A percentile compares a stretch with the other conserved stretches of the same genome.
phyloP scores from a whole-genome alignment of 2,113 vertebrate species.

The Tauraco erythrolophus region DNA sequence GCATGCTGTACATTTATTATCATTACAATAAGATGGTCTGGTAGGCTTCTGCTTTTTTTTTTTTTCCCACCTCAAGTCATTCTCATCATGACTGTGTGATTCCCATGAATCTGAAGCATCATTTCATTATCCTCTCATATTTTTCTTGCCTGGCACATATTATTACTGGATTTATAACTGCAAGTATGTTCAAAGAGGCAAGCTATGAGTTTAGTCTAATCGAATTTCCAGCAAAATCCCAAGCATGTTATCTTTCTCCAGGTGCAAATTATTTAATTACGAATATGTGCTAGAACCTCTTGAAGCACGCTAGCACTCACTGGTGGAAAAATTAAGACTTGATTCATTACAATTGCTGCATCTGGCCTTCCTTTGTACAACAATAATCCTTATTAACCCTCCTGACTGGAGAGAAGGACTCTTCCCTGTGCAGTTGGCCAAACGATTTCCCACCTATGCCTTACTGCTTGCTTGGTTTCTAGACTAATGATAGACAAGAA shows the following conservation, averaged over 20 bases:
- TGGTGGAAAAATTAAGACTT: neutral
- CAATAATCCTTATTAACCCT: neutral
- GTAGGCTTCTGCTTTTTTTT: neutral
- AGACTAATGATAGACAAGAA: neutral
- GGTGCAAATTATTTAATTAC: neutral
- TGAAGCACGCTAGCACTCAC: neutral
- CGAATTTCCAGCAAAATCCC: neutral
- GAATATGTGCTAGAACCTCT: neutral
- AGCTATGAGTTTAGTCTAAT: neutral
- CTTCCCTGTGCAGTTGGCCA: too few relatives aligned
- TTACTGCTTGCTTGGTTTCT: neutral
- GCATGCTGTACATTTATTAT: neutral
- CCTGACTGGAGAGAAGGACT: neutral
- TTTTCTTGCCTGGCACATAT: neutral
- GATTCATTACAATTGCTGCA: neutral
- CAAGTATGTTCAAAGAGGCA: neutral
- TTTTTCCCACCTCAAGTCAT: neutral
- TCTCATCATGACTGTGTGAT: neutral
- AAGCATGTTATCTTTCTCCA: neutral
- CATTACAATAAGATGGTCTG: neutral
- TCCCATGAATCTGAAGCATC: neutral
- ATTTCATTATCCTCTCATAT: neutral
- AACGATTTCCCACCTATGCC: rapidly evolving
- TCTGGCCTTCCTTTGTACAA: neutral
- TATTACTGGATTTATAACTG: neutral